These are phyloP conservation scores for Elaeidobius kamerunicus DNA, from an alignment of 2,888 invertebrate species.

Conservation along the genomic window DNA sequence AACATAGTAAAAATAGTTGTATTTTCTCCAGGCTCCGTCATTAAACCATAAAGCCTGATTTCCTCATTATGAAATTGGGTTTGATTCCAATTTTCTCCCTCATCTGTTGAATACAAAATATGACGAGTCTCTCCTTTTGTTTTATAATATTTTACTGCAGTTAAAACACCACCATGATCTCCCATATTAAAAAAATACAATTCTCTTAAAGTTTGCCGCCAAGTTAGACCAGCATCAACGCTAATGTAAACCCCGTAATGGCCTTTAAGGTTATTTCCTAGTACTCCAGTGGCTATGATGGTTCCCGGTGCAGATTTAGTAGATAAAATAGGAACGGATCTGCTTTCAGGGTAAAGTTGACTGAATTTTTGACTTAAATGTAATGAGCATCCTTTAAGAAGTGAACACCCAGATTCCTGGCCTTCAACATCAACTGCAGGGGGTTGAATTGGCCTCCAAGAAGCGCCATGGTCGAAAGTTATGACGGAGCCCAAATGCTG, in stretches of 20 bases:
- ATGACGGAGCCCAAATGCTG: conserved; percentile 78
- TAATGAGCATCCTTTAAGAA: conserved; percentile 70
- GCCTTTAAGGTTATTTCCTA: conserved; percentile 75
- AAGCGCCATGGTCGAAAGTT: conserved; percentile 82
- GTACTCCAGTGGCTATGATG: conserved; percentile 81
- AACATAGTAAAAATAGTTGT: conserved; percentile 90
- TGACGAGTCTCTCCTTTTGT: conserved; percentile 72
- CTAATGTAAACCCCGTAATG: conserved; percentile 79
- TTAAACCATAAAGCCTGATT: conserved; percentile 81
- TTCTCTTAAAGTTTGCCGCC: conserved; percentile 71
- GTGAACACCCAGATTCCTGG: conserved; percentile 62
- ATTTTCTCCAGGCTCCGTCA: conserved; percentile 94
- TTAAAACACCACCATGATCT: conserved; percentile 85
- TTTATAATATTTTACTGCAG: conserved; percentile 81
- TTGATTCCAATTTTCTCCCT: conserved; percentile 77
- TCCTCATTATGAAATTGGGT: conserved; percentile 67
- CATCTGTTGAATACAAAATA: conserved; percentile 80
- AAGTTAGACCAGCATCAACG: conserved; percentile 76
- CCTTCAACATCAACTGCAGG: conserved; percentile 69
- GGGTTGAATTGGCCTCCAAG: conserved; percentile 74
- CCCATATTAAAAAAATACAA: conserved; percentile 86
- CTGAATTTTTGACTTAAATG: conserved; percentile 86
- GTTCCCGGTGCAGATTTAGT: conserved; percentile 86
- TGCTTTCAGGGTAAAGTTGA: conserved; percentile 75
- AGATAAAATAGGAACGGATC: conserved; percentile 78